Evolutionary conservation across 2,888 invertebrate species (phyloP).

Genomic region (Synergus gifuensis): DNA sequence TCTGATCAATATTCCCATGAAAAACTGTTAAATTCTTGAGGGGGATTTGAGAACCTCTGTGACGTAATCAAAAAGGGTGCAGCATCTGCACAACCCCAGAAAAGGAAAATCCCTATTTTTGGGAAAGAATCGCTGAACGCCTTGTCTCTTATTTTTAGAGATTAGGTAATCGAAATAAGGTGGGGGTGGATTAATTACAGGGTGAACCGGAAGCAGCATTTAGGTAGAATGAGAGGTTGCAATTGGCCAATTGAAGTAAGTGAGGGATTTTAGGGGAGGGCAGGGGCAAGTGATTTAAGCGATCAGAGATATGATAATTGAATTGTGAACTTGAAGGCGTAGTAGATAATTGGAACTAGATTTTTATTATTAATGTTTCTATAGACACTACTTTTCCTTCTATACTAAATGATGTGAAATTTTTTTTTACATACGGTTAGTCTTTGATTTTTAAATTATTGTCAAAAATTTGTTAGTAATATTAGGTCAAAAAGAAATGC

Average conservation of each 20-base stretch:
- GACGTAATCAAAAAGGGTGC: not conserved
- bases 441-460: not conserved
- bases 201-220: not conserved
- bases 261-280: not conserved
- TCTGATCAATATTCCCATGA: not conserved
- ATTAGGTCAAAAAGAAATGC: not conserved
- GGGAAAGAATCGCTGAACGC: not conserved
- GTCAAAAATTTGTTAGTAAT: not conserved
- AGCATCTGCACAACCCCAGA: not conserved
- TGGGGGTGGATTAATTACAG: constrained; percentile 7
- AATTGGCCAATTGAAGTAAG: constrained; percentile 16
- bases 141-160: not conserved
- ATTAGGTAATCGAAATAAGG: not conserved
- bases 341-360: not conserved
- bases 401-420: too few species aligned
- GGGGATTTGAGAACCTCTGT: not conserved
- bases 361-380: not conserved
- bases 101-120: not conserved
- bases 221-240: not conserved
- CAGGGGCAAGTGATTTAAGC: not conserved
- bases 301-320: constrained; percentile 7
- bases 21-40: not conserved
- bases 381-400: too few species aligned
- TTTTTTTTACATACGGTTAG: not conserved
- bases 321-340: not conserved